Evolutionary conservation across 2,797 vertebrate species (phyloP).

Genomic region (Myotis daubentonii): DNA sequence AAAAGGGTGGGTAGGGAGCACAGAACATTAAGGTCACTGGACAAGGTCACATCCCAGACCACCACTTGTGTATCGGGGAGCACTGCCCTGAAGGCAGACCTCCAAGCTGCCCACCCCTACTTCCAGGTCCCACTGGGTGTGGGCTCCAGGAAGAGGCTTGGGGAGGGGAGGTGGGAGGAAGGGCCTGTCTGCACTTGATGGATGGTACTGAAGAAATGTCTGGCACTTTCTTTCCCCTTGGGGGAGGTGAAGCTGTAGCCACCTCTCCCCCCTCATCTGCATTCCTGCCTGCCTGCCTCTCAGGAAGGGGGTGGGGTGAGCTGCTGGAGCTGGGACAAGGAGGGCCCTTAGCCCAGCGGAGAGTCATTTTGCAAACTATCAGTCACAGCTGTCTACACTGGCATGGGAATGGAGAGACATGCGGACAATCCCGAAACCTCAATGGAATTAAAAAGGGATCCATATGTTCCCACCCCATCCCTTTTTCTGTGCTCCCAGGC

Average conservation of each 20-base stretch:
- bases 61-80: not conserved
- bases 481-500: not conserved
- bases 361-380: not conserved
- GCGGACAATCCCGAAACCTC: not conserved
- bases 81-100: not conserved
- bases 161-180: conserved; percentile 55
- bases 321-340: not conserved
- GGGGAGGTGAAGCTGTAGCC: conserved; percentile 67
- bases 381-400: not conserved
- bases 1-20: not conserved
- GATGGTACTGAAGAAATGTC: conserved; percentile 76
- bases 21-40: not conserved
- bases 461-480: no score
- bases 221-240: conserved; percentile 70
- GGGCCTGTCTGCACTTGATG: conserved; percentile 71
- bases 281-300: conserved; percentile 68
- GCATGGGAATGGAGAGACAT: not conserved
- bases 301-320: conserved; percentile 30
- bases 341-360: not conserved
- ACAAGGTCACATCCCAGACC: not conserved
- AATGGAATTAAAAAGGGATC: not conserved
- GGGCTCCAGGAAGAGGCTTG: conserved; percentile 62
- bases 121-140: conserved; percentile 15
- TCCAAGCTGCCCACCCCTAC: not conserved
- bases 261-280: conserved; percentile 75